Percentiles rank a stretch among this genome's conserved stretches.
Conservation (phyloP, 2,113 vertebrate genomes). For the Podocnemis expansa region DNA sequence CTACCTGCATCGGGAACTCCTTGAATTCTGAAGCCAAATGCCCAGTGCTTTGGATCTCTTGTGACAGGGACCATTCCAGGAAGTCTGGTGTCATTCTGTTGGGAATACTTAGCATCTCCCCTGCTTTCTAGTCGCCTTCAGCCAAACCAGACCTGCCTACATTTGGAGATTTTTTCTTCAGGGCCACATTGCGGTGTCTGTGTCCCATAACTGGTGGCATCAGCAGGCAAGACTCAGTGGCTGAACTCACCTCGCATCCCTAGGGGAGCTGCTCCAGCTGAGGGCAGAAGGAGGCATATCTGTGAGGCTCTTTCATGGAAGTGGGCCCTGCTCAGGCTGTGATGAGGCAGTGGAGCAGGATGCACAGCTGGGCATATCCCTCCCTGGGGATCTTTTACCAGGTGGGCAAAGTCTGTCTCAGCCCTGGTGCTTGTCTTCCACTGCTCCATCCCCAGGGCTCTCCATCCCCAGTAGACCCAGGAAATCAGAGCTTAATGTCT, state of each 20-base stretch:
- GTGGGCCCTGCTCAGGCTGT: neutral
- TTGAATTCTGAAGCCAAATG: neutral
- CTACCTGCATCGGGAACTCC: fast-evolving
- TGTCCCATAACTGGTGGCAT: neutral
- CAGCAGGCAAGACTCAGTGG: neutral
- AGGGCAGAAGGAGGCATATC: neutral
- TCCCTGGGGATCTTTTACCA: neutral
- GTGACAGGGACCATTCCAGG: neutral
- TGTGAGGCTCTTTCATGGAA: neutral
- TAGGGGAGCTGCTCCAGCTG: too few relatives aligned
- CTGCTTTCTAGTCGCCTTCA: neutral
- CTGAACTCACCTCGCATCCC: too few relatives aligned
- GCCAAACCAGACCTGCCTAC: fast-evolving
- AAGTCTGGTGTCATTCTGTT: too few relatives aligned
- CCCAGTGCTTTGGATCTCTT: neutral
- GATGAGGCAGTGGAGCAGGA: neutral
- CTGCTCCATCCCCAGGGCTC: neutral
- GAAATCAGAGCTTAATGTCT: neutral
- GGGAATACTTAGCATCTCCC: neutral
- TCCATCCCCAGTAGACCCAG: neutral
- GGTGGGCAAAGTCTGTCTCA: neutral
- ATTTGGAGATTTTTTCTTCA: neutral
- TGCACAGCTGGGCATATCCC: neutral
- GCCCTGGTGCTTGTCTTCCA: neutral
- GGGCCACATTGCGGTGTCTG: neutral